These are phyloP conservation scores for Onychostoma macrolepis DNA, from an alignment of 2,113 vertebrate genomes.

Conservation along the genomic window DNA sequence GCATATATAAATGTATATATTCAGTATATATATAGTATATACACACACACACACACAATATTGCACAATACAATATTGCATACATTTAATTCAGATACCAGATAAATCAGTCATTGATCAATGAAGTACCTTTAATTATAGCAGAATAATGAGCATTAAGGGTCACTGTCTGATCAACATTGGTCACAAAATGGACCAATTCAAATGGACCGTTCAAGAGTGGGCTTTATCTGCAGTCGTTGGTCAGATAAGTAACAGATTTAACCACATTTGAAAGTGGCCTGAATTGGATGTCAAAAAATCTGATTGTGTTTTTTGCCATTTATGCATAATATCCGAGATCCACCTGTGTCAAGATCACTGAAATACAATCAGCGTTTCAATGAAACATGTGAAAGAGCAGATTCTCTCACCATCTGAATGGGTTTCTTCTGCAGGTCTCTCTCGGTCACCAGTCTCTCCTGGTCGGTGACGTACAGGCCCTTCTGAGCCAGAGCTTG, in stretches of 20 bases:
- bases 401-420: conserved; percentile 87
- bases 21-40: too few species aligned
- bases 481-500: conserved; percentile 94
- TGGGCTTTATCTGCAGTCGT: background rate
- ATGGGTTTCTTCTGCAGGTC: conserved; percentile 94
- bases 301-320: background rate
- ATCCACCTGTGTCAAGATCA: too few species aligned
- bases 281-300: background rate
- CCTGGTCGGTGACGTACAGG: conserved; percentile 94
- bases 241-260: background rate
- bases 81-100: too few species aligned
- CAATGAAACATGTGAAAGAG: background rate
- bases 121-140: too few species aligned
- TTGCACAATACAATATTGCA: too few species aligned
- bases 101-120: too few species aligned
- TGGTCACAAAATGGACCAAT: background rate
- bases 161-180: background rate
- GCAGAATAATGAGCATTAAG: background rate
- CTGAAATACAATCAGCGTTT: too few species aligned
- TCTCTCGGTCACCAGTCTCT: conserved; percentile 90
- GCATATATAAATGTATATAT: too few species aligned
- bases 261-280: background rate
- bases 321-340: background rate
- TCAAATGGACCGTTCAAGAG: background rate
- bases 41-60: too few species aligned